Percentiles rank a stretch among this genome's conserved stretches.
Evolutionary conservation across 2,888 invertebrate genomes (phyloP).

Genomic region (Myathropa florea): DNA sequence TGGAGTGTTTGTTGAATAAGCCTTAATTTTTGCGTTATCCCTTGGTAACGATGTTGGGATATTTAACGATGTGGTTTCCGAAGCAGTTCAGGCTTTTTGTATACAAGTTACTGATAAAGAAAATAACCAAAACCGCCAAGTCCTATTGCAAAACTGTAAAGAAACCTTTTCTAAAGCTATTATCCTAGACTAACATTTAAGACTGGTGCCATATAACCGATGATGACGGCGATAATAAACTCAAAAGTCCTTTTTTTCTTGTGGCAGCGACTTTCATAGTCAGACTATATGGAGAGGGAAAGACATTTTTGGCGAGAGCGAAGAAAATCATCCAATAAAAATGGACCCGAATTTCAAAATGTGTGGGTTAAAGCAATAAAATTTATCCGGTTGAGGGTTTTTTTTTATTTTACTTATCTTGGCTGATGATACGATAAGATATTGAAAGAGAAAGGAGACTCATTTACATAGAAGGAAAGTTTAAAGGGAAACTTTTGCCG

Average conservation of each 20-base stretch:
- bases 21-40: background rate
- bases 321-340: background rate
- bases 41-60: background rate
- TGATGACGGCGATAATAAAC: background rate
- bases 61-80: background rate
- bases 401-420: background rate
- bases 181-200: background rate
- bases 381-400: background rate
- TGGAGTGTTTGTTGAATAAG: background rate
- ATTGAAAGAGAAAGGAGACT: background rate
- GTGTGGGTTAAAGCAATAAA: background rate
- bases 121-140: background rate
- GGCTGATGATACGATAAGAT: background rate
- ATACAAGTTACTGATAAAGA: background rate
- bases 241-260: constrained; percentile 1
- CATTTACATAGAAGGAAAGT: background rate
- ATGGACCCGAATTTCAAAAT: background rate
- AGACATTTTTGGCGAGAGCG: background rate
- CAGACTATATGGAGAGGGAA: background rate
- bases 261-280: background rate
- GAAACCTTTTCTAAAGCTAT: background rate
- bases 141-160: background rate
- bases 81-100: background rate
- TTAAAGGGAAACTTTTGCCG: background rate
- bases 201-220: background rate